Base-by-base conservation (phyloP, 2,888 invertebrate species). In the Salpingus planirostris region DNA sequence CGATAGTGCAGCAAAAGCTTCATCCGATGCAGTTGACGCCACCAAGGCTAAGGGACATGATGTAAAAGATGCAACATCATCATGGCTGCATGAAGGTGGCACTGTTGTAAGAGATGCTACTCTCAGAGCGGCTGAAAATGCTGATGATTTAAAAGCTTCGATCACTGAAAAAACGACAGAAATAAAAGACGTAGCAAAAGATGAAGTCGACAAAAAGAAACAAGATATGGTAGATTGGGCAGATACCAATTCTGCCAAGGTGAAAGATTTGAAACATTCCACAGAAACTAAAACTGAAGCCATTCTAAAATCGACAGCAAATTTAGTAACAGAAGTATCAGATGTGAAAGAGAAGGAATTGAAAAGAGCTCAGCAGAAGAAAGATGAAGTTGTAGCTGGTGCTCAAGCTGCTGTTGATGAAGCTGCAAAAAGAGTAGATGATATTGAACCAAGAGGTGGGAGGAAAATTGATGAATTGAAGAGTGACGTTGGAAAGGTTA, bases 211-310 rank as follows among this genome's bases (percentile, higher is more conserved):
- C n/a, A 18, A 21, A n/a, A n/a, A 3, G 3, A 28, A 18, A 28
- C 15, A 28, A 24, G 24, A 24, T 11, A 24, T 11, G 2, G n/a
- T 28, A 6, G 21, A 3, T 3, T 11, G 8, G 2, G 10, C 13
- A 18, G 26, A 22, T 24, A n/a, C n/a, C n/a, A n/a, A n/a, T n/a
- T n/a, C n/a, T n/a, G n/a, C n/a, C n/a, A 31, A 34, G 21, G 21
- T 11, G n/a, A 18, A 15, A 3, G 15, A 26, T 15, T 10, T 14
- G 8, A 21, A 22, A 27, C 21, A 26, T 15, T 8, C 3, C 4
- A 22, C 11, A 11, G 22, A 34, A 21, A 7, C 7, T 11, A 33
- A 27, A 27, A 8, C 10, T 5, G 3, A 24, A 24, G 24, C 10
- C 12, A 11, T 11, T 11, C 24, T n/a, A n/a, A n/a, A n/a, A n/a